Percentiles rank a stretch among this genome's conserved stretches.
Conservation (phyloP, 2,888 invertebrate genomes). For the Sisyra nigra region DNA sequence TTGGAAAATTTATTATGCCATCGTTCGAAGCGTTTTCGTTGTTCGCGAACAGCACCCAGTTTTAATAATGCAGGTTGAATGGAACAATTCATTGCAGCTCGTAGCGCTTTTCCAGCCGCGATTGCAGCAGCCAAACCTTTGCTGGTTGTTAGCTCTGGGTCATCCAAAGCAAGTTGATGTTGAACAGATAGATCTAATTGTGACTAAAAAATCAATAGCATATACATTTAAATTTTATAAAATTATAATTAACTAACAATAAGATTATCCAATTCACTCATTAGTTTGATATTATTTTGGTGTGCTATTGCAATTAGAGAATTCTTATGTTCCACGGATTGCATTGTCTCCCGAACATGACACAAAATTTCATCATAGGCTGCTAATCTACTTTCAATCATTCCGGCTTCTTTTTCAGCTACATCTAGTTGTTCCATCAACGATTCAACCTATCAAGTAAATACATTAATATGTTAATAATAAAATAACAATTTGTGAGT, state of each 20-base stretch:
- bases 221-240: constrained; percentile 2
- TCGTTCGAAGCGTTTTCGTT: constrained; percentile 59
- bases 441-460: constrained; percentile 42
- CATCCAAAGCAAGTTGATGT: constrained; percentile 49
- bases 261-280: constrained; percentile 61
- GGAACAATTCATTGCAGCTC: constrained; percentile 54
- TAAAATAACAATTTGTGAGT: no score
- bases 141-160: constrained; percentile 53
- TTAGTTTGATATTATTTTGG: constrained; percentile 64
- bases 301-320: constrained; percentile 73
- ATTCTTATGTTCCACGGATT: constrained; percentile 83
- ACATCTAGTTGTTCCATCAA: constrained; percentile 66
- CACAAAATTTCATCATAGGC: constrained; percentile 68
- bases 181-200: constrained; percentile 52
- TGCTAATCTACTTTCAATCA: constrained; percentile 56
- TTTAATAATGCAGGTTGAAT: constrained; percentile 44
- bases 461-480: no score
- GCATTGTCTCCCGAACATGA: constrained; percentile 76
- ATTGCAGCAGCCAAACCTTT: constrained; percentile 45
- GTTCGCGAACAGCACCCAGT: constrained; percentile 66
- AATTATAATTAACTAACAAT: constrained; percentile 40
- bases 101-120: constrained; percentile 53
- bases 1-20: constrained; percentile 65
- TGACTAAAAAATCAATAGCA: constrained; percentile 32
- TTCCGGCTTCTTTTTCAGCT: constrained; percentile 58